Evolutionary conservation across 2,888 invertebrate genomes (phyloP).

Genomic region (Augiades crinisus): DNA sequence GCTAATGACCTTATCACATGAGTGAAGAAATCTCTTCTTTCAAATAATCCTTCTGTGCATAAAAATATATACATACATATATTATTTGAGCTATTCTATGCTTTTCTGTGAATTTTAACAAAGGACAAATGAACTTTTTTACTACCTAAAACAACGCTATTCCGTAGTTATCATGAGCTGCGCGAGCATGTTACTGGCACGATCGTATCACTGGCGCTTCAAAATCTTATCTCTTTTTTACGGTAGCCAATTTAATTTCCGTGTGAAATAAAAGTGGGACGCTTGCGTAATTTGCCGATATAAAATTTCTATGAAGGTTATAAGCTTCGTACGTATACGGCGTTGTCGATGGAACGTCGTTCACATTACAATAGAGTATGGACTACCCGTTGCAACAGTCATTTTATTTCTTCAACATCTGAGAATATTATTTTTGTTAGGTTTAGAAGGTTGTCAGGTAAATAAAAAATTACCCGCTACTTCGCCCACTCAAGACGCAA

Average conservation of each 20-base stretch:
- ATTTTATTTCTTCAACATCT: neutral
- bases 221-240: slow-evolving; percentile 55
- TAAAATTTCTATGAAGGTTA: slow-evolving; percentile 6
- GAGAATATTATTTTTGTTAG: neutral
- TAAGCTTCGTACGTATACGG: too few species aligned
- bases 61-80: too few species aligned
- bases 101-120: too few species aligned
- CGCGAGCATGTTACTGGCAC: slow-evolving; percentile 17
- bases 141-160: too few species aligned
- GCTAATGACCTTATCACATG: too few species aligned
- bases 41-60: too few species aligned
- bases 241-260: slow-evolving; percentile 60
- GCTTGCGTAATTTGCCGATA: slow-evolving; percentile 23
- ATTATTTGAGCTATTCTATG: too few species aligned
- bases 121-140: too few species aligned
- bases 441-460: too few species aligned
- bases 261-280: slow-evolving; percentile 25
- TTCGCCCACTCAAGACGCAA: too few species aligned
- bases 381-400: neutral
- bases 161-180: neutral
- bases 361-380: neutral
- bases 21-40: too few species aligned
- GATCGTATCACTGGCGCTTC: slow-evolving; percentile 50
- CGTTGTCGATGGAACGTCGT: neutral
- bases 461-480: too few species aligned